Conservation (phyloP, 1,140 invertebrate species). For the Cyclina sinensis region DNA sequence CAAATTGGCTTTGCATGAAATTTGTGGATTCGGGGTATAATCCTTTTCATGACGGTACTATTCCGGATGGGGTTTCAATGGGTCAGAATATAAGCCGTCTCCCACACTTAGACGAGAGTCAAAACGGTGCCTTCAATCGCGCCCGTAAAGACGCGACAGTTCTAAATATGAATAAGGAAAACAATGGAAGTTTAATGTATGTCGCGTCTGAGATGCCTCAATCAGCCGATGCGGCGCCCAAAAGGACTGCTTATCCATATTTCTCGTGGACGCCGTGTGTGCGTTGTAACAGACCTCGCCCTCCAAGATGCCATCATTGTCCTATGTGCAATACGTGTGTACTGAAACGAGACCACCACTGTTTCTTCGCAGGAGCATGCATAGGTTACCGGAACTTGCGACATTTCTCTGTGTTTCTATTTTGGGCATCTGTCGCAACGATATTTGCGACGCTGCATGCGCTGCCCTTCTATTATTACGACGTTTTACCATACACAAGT, state of each 20-base stretch:
- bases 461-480: conserved; percentile 60
- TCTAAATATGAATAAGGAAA: neutral
- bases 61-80: neutral
- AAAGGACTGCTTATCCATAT: conserved; percentile 73
- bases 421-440: conserved; percentile 85
- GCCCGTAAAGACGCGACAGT: conserved; percentile 9
- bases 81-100: conserved; percentile 23
- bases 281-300: conserved; percentile 67
- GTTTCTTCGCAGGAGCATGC: conserved; percentile 96
- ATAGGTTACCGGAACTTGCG: conserved; percentile 95
- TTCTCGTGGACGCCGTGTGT: conserved; percentile 79
- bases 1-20: conserved; percentile 76
- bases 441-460: conserved; percentile 50
- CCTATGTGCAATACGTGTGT: conserved; percentile 76
- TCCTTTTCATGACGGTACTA: conserved; percentile 59
- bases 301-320: conserved; percentile 81
- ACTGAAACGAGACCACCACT: conserved; percentile 95
- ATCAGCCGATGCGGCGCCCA: conserved; percentile 31
- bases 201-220: conserved; percentile 60
- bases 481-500: conserved; percentile 62
- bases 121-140: neutral
- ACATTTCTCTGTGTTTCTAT: conserved; percentile 94
- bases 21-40: conserved; percentile 70
- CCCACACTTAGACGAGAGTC: neutral
- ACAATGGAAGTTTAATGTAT: conserved; percentile 62